Evolutionary conservation across 92 coral and sea anemone genomes (phyloP).

Genomic region (Actinernus sp.): DNA sequence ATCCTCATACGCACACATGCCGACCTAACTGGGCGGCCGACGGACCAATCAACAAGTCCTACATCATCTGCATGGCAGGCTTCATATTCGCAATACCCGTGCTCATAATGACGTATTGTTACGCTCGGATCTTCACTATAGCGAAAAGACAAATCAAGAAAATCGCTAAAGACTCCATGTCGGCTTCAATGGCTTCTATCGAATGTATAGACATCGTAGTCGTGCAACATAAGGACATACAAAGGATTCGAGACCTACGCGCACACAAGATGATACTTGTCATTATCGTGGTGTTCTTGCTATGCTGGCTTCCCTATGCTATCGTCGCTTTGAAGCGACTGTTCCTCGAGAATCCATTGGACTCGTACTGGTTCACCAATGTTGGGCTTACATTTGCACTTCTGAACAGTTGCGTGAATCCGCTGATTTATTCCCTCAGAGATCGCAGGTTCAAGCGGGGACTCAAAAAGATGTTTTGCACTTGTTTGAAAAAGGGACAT

Average conservation of each 20-base stretch:
- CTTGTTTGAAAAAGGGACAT: no score
- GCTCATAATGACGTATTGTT: conserved; percentile 44
- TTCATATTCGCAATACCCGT: conserved; percentile 48
- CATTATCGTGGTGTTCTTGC: conserved; percentile 43
- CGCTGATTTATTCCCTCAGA: conserved; percentile 43
- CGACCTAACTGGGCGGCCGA: conserved; percentile 65
- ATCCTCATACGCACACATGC: conserved; percentile 52
- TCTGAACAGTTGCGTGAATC: conserved; percentile 40
- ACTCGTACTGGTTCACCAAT: conserved; percentile 53
- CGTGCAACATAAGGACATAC: background rate
- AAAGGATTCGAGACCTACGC: conserved; percentile 38
- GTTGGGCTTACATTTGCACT: conserved; percentile 59
- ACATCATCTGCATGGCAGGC: conserved; percentile 25
- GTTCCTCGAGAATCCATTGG: conserved; percentile 30
- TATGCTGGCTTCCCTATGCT: conserved; percentile 51
- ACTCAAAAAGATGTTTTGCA: conserved; percentile 39
- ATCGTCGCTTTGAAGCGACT: conserved; percentile 36
- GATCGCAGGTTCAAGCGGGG: conserved; percentile 71
- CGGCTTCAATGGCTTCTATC: conserved; percentile 17
- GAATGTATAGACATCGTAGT: conserved; percentile 1
- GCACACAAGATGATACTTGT: conserved; percentile 66
- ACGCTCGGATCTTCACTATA: conserved; percentile 44
- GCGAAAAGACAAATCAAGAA: conserved; percentile 40
- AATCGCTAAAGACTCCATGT: conserved; percentile 33
- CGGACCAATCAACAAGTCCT: conserved; percentile 27